phyloP scores from a whole-genome alignment of 2,888 invertebrate species.

The Parochlus steinenii region DNA sequence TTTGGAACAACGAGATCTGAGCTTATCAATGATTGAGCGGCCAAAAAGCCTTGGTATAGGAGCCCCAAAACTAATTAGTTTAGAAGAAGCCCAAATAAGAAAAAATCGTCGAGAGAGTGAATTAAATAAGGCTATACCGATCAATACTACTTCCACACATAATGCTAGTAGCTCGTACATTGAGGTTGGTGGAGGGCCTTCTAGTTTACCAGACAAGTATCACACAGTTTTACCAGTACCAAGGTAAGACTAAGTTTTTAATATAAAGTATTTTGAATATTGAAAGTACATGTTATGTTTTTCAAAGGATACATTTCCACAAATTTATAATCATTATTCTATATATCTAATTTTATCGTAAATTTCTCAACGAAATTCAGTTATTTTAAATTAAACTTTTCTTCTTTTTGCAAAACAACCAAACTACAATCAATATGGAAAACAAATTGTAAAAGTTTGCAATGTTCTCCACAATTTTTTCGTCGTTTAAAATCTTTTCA shows the following conservation, averaged over 20 bases:
- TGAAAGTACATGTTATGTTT: too few relatives aligned
- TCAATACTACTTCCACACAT: slow-evolving; percentile 22
- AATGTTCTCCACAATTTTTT: neutral
- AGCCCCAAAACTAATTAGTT: slow-evolving; percentile 77
- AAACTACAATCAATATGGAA: too few relatives aligned
- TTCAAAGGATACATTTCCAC: too few relatives aligned
- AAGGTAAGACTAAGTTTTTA: too few relatives aligned
- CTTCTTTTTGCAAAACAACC: too few relatives aligned
- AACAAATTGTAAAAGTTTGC: too few relatives aligned
- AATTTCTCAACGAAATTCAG: too few relatives aligned
- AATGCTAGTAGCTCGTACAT: slow-evolving; percentile 39
- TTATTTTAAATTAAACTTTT: too few relatives aligned
- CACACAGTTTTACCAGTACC: slow-evolving; percentile 90
- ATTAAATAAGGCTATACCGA: slow-evolving; percentile 27
- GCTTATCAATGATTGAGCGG: slow-evolving; percentile 34
- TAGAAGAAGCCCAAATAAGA: slow-evolving; percentile 67
- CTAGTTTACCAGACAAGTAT: slow-evolving; percentile 56
- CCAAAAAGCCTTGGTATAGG: slow-evolving; percentile 87
- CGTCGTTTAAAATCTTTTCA: neutral
- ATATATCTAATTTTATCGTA: too few relatives aligned
- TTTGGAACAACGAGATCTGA: slow-evolving; percentile 29
- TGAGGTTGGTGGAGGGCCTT: slow-evolving; percentile 60
- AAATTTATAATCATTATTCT: too few relatives aligned
- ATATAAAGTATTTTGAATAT: slow-evolving; percentile 23
- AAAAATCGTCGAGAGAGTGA: slow-evolving; percentile 35